Percentiles rank a stretch among this genome's conserved stretches.
Evolutionary conservation across 92 coral and sea anemone species (phyloP).

Genomic region (Anthopleura xanthogrammica): DNA sequence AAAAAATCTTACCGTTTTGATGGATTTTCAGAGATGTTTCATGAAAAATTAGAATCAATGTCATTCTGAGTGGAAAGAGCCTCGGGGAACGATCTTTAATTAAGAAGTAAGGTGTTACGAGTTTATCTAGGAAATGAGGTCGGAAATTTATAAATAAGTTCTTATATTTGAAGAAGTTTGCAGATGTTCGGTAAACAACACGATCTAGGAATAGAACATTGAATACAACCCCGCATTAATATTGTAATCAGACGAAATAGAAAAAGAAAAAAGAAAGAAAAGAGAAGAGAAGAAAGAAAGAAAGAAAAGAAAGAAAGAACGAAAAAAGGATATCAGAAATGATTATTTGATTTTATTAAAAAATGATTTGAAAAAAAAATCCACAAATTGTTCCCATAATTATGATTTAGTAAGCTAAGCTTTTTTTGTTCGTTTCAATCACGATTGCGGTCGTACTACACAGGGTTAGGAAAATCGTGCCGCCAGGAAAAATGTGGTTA

Average conservation of each 20-base stretch:
- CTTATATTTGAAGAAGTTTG: not conserved
- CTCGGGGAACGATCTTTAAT: not conserved
- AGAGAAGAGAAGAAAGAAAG: not conserved
- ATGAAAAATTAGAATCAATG: not conserved
- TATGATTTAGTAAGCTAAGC: no score
- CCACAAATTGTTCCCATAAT: no score
- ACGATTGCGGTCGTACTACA: no score
- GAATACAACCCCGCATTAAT: not conserved
- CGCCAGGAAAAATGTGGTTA: no score
- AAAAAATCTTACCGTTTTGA: not conserved
- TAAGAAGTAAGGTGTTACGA: not conserved
- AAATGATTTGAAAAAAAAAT: no score
- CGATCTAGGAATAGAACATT: not conserved
- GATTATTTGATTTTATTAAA: no score
- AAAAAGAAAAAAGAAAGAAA: not conserved
- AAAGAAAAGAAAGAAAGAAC: not conserved
- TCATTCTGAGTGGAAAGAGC: not conserved
- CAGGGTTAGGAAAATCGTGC: no score
- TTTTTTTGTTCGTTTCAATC: no score
- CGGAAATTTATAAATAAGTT: slow-evolving; percentile 3
- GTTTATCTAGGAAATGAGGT: slow-evolving; percentile 1
- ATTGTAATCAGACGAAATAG: not conserved
- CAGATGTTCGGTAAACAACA: slow-evolving; percentile 3
- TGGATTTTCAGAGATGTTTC: not conserved
- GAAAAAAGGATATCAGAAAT: no score